Percentiles rank a stretch among this genome's conserved stretches.
phyloP scores from a whole-genome alignment of 2,888 invertebrate genomes.

The Agrotis ipsilon region DNA sequence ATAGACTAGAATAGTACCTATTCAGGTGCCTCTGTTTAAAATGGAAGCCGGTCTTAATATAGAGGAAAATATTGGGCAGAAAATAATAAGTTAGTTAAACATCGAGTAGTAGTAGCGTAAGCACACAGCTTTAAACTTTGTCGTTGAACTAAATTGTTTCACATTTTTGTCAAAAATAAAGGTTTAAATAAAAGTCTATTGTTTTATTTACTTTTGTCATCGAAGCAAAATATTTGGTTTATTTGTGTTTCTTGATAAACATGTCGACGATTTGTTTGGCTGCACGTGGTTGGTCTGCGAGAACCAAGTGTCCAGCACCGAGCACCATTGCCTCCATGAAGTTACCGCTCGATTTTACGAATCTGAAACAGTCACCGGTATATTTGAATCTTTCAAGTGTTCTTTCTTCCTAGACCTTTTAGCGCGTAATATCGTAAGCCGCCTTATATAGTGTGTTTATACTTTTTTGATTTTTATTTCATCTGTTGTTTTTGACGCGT shows the following conservation, averaged over 20 bases:
- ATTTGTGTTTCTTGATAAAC: constrained; percentile 48
- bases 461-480: too few species aligned
- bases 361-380: constrained; percentile 16
- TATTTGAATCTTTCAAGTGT: neutral
- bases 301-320: constrained; percentile 90
- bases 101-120: neutral
- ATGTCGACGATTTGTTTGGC: constrained; percentile 65
- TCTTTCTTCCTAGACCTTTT: neutral
- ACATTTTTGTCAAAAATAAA: constrained; percentile 16
- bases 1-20: neutral
- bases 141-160: neutral
- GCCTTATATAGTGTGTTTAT: too few species aligned
- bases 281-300: constrained; percentile 80
- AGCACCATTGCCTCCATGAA: constrained; percentile 86
- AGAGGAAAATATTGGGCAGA: neutral
- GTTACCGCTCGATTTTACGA: constrained; percentile 17
- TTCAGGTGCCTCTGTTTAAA: neutral
- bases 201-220: neutral
- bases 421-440: too few species aligned
- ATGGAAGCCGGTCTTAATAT: neutral
- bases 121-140: too few species aligned
- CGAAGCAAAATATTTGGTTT: constrained; percentile 1
- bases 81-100: neutral
- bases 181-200: neutral
- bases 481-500: too few species aligned